Conservation (phyloP, 2,888 invertebrate species). For the Drosophila quasianomalipes region DNA sequence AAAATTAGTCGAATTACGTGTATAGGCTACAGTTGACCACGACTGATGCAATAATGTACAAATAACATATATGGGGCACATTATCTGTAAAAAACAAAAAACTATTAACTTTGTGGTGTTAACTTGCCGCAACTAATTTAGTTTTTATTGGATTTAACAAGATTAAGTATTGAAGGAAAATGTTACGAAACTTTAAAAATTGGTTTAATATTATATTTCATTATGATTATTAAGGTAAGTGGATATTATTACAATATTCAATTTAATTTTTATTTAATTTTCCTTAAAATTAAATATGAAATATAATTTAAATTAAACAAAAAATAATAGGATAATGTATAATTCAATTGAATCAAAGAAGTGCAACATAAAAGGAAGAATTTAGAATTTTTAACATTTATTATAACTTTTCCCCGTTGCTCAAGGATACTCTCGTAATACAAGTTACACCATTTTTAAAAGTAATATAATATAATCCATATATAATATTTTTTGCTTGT, state of each 20-base stretch:
- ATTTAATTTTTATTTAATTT: not conserved
- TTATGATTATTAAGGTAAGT: too few species aligned
- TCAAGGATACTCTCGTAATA: not conserved
- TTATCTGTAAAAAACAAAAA: constrained; percentile 25
- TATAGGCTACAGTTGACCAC: constrained; percentile 26
- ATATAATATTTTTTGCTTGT: not conserved
- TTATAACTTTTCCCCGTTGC: not conserved
- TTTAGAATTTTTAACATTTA: not conserved
- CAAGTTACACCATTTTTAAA: too few species aligned
- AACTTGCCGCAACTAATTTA: constrained; percentile 28
- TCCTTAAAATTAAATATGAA: not conserved
- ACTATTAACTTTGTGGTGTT: constrained; percentile 29
- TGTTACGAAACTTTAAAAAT: not conserved
- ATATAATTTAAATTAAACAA: not conserved
- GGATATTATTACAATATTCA: not conserved
- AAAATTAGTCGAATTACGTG: constrained; percentile 58
- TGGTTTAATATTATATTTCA: not conserved
- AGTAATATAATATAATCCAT: too few species aligned
- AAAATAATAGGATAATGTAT: not conserved
- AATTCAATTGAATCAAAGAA: not conserved
- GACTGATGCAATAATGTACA: constrained; percentile 26
- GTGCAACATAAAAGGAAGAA: not conserved
- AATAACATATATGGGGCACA: not conserved
- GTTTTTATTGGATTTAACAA: not conserved
- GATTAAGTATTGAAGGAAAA: not conserved